Percentiles rank a stretch among this genome's conserved stretches.
Evolutionary conservation across 2,888 invertebrate genomes (phyloP).

Genomic region (Cantharis rustica): DNA sequence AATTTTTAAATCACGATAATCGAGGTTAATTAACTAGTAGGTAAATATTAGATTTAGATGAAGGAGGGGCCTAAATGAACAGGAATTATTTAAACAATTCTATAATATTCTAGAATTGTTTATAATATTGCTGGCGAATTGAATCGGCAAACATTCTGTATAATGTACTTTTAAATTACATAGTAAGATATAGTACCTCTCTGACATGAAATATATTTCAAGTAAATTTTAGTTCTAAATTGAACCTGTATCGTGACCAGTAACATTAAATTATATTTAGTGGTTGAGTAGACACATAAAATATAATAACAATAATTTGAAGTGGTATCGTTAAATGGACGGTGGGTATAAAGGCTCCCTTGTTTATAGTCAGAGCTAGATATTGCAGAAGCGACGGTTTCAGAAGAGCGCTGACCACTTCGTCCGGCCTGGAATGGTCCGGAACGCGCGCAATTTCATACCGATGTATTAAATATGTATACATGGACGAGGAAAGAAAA

Average conservation of each 20-base stretch:
- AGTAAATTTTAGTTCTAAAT: not conserved
- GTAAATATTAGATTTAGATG: not conserved
- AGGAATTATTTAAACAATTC: too few species aligned
- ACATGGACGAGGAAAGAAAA: constrained; percentile 34
- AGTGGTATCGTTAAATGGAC: constrained; percentile 45
- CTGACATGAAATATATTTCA: not conserved
- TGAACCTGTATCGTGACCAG: constrained; percentile 5
- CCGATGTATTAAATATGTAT: constrained; percentile 41
- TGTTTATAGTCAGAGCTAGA: constrained; percentile 42
- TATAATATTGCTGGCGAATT: not conserved
- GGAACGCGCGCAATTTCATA: constrained; percentile 46
- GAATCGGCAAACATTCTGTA: not conserved
- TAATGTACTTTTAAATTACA: not conserved
- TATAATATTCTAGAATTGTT: too few species aligned
- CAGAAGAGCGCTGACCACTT: constrained; percentile 40
- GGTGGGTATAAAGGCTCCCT: constrained; percentile 43
- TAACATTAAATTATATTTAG: constrained; percentile 26
- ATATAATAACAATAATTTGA: constrained; percentile 47
- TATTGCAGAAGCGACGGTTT: constrained; percentile 37
- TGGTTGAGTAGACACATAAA: constrained; percentile 38
- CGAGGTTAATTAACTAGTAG: not conserved
- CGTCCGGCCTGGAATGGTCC: constrained; percentile 40
- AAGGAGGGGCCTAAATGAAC: too few species aligned
- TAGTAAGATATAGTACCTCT: not conserved
- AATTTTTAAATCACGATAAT: not conserved